A percentile compares a stretch with the other conserved stretches of the same genome.
Evolutionary conservation across 2,888 invertebrate genomes (phyloP).

Genomic region (Melanostoma scalare): DNA sequence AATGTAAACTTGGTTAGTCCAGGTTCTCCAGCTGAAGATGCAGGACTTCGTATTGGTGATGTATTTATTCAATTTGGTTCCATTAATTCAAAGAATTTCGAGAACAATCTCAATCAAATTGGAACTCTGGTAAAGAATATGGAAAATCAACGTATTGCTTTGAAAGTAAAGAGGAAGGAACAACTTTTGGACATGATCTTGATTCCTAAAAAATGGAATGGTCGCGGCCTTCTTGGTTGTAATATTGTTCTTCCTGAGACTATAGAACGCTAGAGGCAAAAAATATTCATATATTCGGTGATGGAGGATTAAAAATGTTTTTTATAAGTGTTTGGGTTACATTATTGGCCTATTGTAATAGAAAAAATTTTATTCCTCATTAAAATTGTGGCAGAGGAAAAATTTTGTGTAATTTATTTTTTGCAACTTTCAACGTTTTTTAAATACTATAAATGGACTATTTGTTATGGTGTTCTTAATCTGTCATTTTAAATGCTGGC

Average conservation of each 20-base stretch:
- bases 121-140: constrained; percentile 86
- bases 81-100: constrained; percentile 87
- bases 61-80: constrained; percentile 90
- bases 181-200: constrained; percentile 84
- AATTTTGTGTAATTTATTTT: too few species aligned
- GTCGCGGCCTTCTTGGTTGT: constrained; percentile 90
- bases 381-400: too few species aligned
- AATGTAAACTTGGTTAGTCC: constrained; percentile 88
- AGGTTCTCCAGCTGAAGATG: constrained; percentile 92
- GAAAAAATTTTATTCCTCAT: too few species aligned
- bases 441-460: too few species aligned
- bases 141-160: constrained; percentile 83
- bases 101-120: constrained; percentile 86
- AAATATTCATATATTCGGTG: not conserved
- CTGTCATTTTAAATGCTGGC: too few species aligned
- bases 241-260: constrained; percentile 83
- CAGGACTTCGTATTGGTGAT: constrained; percentile 88
- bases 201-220: constrained; percentile 89
- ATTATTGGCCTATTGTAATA: too few species aligned
- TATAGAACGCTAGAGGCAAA: constrained; percentile 68
- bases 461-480: too few species aligned
- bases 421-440: too few species aligned
- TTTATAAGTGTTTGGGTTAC: too few species aligned
- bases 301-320: too few species aligned
- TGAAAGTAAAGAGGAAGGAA: constrained; percentile 84